These are phyloP conservation scores for Venustaconcha ellipsiformis DNA, from an alignment of 1,140 invertebrate genomes.

Conservation along the genomic window DNA sequence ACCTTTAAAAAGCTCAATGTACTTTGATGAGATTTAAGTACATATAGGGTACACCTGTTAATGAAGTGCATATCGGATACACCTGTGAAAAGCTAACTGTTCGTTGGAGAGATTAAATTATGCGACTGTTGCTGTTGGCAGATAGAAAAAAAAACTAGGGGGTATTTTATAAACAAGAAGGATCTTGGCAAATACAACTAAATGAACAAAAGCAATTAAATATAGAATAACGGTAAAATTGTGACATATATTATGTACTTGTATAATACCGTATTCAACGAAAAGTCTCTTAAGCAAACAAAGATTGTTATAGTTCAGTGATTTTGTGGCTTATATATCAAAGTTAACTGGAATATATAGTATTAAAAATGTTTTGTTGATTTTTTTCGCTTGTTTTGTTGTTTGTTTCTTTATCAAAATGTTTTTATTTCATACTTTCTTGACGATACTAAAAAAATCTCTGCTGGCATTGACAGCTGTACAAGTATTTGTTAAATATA, in stretches of 20 bases:
- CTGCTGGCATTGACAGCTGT: background rate
- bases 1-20: background rate
- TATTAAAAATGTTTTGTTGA: background rate
- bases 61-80: background rate
- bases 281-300: too few relatives aligned
- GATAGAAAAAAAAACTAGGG: too few relatives aligned
- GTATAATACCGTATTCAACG: too few relatives aligned
- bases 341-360: background rate
- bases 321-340: too few relatives aligned
- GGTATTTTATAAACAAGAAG: too few relatives aligned
- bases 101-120: too few relatives aligned
- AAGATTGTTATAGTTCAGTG: too few relatives aligned
- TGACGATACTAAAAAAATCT: background rate
- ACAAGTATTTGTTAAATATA: background rate
- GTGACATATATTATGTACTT: too few relatives aligned
- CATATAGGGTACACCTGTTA: background rate
- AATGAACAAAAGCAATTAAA: too few relatives aligned
- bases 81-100: background rate
- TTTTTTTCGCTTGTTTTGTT: background rate
- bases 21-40: background rate
- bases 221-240: too few relatives aligned
- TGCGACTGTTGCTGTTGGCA: too few relatives aligned
- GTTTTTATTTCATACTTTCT: background rate
- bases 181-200: too few relatives aligned
- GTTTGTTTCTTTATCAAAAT: background rate